Evolutionary conservation across 2,888 invertebrate genomes (phyloP), one percentile per base, ranked within the genome.

Genomic region (Pheosia gnoma): DNA sequence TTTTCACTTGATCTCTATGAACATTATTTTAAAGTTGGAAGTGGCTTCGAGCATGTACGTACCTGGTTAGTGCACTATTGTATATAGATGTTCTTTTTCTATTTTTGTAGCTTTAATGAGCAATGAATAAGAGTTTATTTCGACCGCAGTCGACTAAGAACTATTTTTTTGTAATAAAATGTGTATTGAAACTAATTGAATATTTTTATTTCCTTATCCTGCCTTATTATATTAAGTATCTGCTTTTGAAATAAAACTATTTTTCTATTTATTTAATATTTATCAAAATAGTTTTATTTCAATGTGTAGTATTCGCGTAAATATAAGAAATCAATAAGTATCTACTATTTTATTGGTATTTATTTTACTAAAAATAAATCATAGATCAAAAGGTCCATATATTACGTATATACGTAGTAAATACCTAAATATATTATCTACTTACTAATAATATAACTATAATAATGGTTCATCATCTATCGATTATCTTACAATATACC

Each of bases 101-200:
- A 59, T 66, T 55, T 67, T 69, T 67, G 10, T 87, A 88, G 83
- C 73, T 77, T 73, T 86, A 86, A 77, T 84, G 72, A 68, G 74
- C 75, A 76, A 82, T 79, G 81, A 82, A 74, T 79, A 80, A 75
- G 80, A 81, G 89, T 91, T 88, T 87, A 84, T 88, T 87, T 91
- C 87, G 88, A 86, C 88, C 91, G 92, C 92, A 91, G 91, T 92
- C 90, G 90, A 87, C 88, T 89, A 89, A 90, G 86, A 82, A 88
- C 89, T 90, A 90, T 90, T 87, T 87, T 25, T 88, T 88, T 89
- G 68, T 86, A 91, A 87, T 91, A 91, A 91, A 91, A 87, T 85
- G 69, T 87, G 67, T 87, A 84, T 82, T 76, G 74, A 77, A 71
- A 72, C 71, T 75, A 80, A 58, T 66, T 61, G 54, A 59, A 13